phyloP scores from a whole-genome alignment of 2,113 vertebrate species.

The Esox niger region DNA sequence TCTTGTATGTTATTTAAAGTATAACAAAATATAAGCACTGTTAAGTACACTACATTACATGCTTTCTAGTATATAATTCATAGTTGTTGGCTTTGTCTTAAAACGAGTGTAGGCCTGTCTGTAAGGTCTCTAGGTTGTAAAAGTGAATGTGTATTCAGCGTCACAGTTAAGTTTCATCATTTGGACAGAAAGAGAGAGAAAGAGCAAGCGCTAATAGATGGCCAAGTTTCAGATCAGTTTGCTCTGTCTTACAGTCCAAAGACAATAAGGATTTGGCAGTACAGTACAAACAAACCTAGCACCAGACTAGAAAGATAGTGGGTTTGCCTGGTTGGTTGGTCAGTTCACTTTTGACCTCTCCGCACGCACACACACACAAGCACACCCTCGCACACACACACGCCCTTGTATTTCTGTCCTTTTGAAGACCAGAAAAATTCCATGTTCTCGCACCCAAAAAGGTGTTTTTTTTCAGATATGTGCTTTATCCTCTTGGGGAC shows the following conservation, averaged over 20 bases:
- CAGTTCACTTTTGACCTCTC: conserved; percentile 38
- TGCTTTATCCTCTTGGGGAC: too few species aligned
- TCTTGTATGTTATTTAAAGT: conserved; percentile 80
- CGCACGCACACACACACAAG: too few species aligned
- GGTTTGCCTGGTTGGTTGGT: conserved; percentile 53
- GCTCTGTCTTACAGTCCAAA: neutral
- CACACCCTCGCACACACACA: too few species aligned
- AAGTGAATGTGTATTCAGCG: conserved; percentile 57
- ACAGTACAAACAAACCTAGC: neutral
- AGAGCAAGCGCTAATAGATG: neutral
- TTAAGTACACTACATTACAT: conserved; percentile 74
- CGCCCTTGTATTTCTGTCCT: too few species aligned
- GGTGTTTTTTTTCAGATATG: too few species aligned
- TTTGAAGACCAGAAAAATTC: too few species aligned
- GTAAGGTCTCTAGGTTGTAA: conserved; percentile 59
- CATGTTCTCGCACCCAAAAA: too few species aligned
- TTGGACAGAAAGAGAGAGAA: conserved; percentile 48
- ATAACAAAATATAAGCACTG: conserved; percentile 78
- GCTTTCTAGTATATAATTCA: conserved; percentile 56
- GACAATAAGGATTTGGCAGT: neutral
- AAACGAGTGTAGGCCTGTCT: conserved; percentile 26
- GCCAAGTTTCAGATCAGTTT: neutral
- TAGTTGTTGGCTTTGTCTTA: conserved; percentile 24
- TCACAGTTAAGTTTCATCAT: conserved; percentile 70
- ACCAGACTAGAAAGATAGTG: conserved; percentile 3